A percentile compares a stretch with the other conserved stretches of the same genome.
Conservation (phyloP, 2,888 invertebrate species). For the Amiota mariae region DNA sequence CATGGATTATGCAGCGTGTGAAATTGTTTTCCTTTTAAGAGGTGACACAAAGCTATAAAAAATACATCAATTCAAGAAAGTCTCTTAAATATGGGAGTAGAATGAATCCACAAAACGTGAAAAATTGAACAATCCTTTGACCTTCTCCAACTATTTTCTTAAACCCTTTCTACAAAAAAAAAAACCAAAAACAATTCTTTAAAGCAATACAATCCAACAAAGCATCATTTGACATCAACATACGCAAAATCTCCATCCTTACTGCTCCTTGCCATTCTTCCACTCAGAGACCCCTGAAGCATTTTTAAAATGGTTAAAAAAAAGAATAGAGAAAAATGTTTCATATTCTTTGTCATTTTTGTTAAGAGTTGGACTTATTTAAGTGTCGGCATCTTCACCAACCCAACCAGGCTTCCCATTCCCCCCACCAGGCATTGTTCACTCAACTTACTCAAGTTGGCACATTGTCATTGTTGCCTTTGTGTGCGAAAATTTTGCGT, state of each 20-base stretch:
- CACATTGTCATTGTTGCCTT: conserved; percentile 28
- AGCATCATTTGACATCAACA: background rate
- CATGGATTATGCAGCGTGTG: background rate
- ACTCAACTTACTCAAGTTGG: background rate
- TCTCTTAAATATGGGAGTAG: too few relatives aligned
- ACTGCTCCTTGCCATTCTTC: too few relatives aligned
- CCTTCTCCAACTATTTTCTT: too few relatives aligned
- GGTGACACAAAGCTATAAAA: background rate
- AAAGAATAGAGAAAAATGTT: conserved; percentile 19
- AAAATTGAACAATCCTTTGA: too few relatives aligned
- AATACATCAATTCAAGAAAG: too few relatives aligned
- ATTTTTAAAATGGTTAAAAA: too few relatives aligned
- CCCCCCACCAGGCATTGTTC: background rate
- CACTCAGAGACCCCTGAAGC: too few relatives aligned
- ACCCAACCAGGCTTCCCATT: background rate
- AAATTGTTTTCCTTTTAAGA: conserved; percentile 1
- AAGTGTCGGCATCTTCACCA: background rate
- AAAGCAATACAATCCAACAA: too few relatives aligned
- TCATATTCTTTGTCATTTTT: conserved; percentile 26
- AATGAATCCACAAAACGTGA: too few relatives aligned
- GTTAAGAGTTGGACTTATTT: conserved; percentile 13
- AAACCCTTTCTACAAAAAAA: too few relatives aligned
- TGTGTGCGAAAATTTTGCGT: conserved; percentile 29
- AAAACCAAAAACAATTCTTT: background rate
- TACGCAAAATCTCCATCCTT: conserved; percentile 50